phyloP scores from a whole-genome alignment of 92 coral and sea anemone species.

The Zoanthus sansibaricus region DNA sequence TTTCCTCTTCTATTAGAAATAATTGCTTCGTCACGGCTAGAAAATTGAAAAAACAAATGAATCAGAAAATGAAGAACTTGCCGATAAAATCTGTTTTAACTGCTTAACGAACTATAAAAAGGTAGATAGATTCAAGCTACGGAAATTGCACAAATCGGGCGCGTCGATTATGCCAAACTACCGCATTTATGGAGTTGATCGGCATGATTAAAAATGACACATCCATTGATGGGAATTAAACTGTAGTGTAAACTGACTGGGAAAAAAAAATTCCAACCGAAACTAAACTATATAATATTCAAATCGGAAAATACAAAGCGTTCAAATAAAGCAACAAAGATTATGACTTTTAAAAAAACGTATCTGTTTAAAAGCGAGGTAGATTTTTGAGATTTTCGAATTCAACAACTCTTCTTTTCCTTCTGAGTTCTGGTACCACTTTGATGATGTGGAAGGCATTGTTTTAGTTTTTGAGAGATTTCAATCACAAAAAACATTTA shows the following conservation, averaged over 20 bases:
- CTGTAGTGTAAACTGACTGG: neutral
- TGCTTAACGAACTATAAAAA: conserved; percentile 25
- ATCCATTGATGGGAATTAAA: neutral
- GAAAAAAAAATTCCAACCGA: neutral
- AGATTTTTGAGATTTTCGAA: neutral
- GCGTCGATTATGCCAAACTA: neutral
- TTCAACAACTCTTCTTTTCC: no score
- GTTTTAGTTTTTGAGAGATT: no score
- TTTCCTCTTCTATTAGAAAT: conserved; percentile 31
- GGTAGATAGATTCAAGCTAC: neutral
- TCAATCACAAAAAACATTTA: neutral
- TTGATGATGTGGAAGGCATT: no score
- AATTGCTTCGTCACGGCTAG: conserved; percentile 17
- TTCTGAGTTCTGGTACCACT: no score
- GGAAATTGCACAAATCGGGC: conserved; percentile 33
- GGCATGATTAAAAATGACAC: neutral
- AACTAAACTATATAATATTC: neutral
- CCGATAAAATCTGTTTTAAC: conserved; percentile 33
- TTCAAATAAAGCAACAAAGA: neutral
- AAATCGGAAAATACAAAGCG: neutral
- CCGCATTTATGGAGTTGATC: conserved; percentile 5
- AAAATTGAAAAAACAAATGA: conserved; percentile 25
- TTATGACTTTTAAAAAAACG: neutral
- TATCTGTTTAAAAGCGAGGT: neutral
- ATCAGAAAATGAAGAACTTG: conserved; percentile 19